phyloP scores from a whole-genome alignment of 2,797 vertebrate genomes.

The Cyclopterus lumpus region DNA sequence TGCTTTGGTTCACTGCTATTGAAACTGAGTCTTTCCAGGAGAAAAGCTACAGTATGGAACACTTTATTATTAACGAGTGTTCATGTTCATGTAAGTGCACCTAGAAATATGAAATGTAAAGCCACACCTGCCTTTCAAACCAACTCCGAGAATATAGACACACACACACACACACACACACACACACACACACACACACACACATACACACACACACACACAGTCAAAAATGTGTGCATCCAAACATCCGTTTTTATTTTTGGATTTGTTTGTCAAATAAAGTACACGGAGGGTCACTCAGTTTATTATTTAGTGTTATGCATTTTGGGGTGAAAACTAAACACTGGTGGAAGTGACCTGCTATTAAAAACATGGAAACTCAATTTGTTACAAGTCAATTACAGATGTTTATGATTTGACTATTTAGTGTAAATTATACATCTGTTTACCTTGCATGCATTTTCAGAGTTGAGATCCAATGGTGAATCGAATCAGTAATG shows the following conservation, averaged over 20 bases:
- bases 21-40: conserved; percentile 18
- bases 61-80: conserved; percentile 53
- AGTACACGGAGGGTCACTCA: not conserved
- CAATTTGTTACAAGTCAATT: not conserved
- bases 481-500: not conserved
- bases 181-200: not conserved
- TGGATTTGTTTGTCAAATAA: not conserved
- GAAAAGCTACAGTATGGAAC: conserved; percentile 18
- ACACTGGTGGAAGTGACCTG: not conserved
- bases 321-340: not conserved
- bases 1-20: conserved; percentile 8
- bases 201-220: not conserved
- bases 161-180: too few species aligned
- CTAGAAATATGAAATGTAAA: conserved; percentile 47
- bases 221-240: not conserved
- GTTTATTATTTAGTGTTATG: not conserved
- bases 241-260: not conserved
- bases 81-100: conserved; percentile 44
- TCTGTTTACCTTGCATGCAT: not conserved
- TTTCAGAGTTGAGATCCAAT: not conserved
- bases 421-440: not conserved
- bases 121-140: conserved; percentile 22
- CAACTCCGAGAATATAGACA: not conserved
- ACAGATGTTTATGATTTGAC: not conserved
- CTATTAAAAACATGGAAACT: not conserved